phyloP scores from a whole-genome alignment of 2,797 vertebrate species.

The Microcaecilia unicolor region DNA sequence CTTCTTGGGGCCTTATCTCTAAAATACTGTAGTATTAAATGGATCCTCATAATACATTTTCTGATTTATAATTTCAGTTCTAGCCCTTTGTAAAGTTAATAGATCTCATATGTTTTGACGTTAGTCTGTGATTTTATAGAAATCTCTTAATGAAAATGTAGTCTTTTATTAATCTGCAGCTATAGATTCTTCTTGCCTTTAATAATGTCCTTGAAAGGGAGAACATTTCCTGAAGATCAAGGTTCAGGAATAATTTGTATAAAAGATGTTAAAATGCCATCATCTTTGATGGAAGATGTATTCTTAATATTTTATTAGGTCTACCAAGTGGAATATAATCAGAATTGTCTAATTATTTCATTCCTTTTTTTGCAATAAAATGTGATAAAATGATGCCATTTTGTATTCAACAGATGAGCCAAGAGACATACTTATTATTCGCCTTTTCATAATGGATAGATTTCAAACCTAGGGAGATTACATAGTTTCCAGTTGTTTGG shows the following conservation, averaged over 20 bases:
- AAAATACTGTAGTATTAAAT: too few relatives aligned
- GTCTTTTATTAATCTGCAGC: not conserved
- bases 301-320: not conserved
- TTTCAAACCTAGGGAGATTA: too few relatives aligned
- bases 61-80: not conserved
- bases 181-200: not conserved
- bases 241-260: not conserved
- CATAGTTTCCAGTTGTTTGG: too few relatives aligned
- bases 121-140: not conserved
- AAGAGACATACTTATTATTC: too few relatives aligned
- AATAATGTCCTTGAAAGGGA: not conserved
- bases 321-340: not conserved
- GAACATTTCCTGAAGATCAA: not conserved
- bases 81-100: not conserved
- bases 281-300: not conserved
- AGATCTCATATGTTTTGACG: not conserved
- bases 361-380: not conserved
- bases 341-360: not conserved
- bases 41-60: too few relatives aligned
- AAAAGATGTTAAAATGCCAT: not conserved
- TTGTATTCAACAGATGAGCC: too few relatives aligned
- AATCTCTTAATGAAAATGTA: not conserved
- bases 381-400: too few relatives aligned
- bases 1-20: too few relatives aligned
- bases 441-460: too few relatives aligned